A percentile compares a stretch with the other conserved stretches of the same genome.
phyloP scores from a whole-genome alignment of 2,888 invertebrate species.

The Xiphydria camelus region DNA sequence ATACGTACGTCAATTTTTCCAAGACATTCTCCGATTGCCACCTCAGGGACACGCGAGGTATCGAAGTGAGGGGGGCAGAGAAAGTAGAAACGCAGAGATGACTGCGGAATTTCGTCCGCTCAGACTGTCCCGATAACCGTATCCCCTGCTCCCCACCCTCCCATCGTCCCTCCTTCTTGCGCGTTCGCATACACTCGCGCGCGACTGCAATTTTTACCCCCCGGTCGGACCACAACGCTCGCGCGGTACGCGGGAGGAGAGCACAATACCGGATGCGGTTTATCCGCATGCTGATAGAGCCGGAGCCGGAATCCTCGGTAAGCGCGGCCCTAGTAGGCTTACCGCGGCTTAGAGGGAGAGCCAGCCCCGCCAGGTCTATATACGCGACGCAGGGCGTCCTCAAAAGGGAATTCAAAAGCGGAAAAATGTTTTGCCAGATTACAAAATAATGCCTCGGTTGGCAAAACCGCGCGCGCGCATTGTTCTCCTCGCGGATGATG shows the following conservation, averaged over 20 bases:
- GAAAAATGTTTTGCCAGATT: slow-evolving; percentile 44
- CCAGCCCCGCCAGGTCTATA: slow-evolving; percentile 4
- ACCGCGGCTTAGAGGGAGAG: slow-evolving; percentile 36
- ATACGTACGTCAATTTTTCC: too few species aligned
- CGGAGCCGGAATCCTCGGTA: slow-evolving; percentile 37
- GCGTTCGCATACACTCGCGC: background rate
- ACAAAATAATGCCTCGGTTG: slow-evolving; percentile 18
- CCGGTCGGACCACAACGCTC: slow-evolving; percentile 37
- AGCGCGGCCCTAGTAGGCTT: slow-evolving; percentile 44
- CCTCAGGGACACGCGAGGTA: too few species aligned
- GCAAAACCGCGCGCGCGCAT: background rate
- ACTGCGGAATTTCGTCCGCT: slow-evolving; percentile 19
- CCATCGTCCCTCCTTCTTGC: slow-evolving; percentile 3
- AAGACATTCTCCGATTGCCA: too few species aligned
- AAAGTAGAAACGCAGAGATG: too few species aligned
- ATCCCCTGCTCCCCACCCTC: background rate
- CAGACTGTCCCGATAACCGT: slow-evolving; percentile 13
- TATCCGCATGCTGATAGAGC: slow-evolving; percentile 50
- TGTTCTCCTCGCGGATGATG: slow-evolving; percentile 3
- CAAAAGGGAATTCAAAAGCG: slow-evolving; percentile 19
- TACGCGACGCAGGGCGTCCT: slow-evolving; percentile 1
- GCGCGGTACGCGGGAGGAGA: slow-evolving; percentile 38
- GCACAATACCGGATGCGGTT: slow-evolving; percentile 45
- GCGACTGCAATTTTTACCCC: slow-evolving; percentile 21
- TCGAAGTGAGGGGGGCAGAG: too few species aligned